Evolutionary conservation across 2,113 vertebrate species (phyloP), one percentile per base, ranked within the genome.

Genomic region (Gyps fulvus): DNA sequence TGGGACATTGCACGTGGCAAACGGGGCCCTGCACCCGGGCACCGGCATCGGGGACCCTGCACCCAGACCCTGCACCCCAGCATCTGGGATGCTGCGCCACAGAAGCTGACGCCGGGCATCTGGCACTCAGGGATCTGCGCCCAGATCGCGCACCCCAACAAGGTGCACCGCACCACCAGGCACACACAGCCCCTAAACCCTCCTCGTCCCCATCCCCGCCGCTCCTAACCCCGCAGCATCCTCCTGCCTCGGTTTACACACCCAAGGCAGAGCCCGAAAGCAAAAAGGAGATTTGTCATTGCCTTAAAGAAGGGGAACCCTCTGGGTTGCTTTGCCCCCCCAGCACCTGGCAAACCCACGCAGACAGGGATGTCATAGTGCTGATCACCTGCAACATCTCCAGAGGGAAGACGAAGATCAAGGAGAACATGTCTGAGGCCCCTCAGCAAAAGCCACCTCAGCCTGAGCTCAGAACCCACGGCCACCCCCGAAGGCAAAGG

Each of bases 181-280:
- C 36, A 42, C 36, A 12, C 17, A 2, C 62, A 32, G 16, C 12
- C 40, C 5, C 0, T 15, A 10, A 62, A 3, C 10, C 57, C 15
- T 38, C 55, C 27, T 61, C 2, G 0, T 45, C 55, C 55, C 32
- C 18, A 5, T 63, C 15, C 34, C 11, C 13, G 0, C 13, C 3
- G 2, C 32, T 70, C 32, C 38, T 31, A 43, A 52, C 38, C 20
- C 85, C 2, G 0, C 55, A 45, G 63, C 55, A 27, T 5, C 26
- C 32, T 61, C 73, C 45, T 45, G 38, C 73, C 21, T 36, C 11
- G 1, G 25, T 61, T 69, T 52, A 59, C 45, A 11, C 16, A 16
- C 19, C 13, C 54, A 50, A 0, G 7, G 25, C 16, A 26, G 29
- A 72, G 10, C 31, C n/a, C 31, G 25, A 16, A 42, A 49, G 31